Evolutionary conservation across 2,797 vertebrate species (phyloP).

Genomic region (Schizothorax lantsangensis): DNA sequence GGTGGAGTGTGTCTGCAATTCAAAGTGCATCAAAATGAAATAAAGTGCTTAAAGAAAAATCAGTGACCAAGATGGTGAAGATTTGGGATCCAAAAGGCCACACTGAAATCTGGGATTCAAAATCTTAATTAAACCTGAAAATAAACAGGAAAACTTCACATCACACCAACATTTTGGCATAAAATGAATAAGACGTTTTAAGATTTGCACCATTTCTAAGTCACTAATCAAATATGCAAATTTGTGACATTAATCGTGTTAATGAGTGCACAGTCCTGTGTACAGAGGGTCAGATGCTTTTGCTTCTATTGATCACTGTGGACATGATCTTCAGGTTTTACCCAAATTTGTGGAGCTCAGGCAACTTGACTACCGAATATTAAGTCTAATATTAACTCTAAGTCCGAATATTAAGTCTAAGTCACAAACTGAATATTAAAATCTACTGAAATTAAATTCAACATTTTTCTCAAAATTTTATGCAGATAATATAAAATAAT

Average conservation of each 20-base stretch:
- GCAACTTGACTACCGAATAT: neutral
- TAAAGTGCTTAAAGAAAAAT: neutral
- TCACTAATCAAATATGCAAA: neutral
- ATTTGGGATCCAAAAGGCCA: neutral
- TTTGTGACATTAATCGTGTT: neutral
- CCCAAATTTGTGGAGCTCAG: neutral
- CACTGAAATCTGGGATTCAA: neutral
- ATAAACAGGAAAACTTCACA: neutral
- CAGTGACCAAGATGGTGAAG: neutral
- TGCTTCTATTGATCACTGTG: neutral
- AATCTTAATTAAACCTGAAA: neutral
- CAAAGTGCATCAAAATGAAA: slow-evolving; percentile 3
- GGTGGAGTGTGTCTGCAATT: slow-evolving; percentile 33
- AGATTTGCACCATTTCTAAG: neutral
- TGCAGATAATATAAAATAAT: neutral
- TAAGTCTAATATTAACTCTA: too few relatives aligned
- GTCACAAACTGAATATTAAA: neutral
- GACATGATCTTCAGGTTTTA: neutral
- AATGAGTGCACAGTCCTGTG: neutral
- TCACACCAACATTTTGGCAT: neutral
- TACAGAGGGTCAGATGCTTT: neutral
- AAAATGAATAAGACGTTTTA: neutral
- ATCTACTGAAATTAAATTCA: neutral
- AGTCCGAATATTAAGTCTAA: too few relatives aligned
- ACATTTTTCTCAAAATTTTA: neutral